Percentiles rank a stretch among this genome's conserved stretches.
These are phyloP conservation scores for Lepidochrysops patricia DNA, from an alignment of 2,888 invertebrate genomes.

Conservation along the genomic window DNA sequence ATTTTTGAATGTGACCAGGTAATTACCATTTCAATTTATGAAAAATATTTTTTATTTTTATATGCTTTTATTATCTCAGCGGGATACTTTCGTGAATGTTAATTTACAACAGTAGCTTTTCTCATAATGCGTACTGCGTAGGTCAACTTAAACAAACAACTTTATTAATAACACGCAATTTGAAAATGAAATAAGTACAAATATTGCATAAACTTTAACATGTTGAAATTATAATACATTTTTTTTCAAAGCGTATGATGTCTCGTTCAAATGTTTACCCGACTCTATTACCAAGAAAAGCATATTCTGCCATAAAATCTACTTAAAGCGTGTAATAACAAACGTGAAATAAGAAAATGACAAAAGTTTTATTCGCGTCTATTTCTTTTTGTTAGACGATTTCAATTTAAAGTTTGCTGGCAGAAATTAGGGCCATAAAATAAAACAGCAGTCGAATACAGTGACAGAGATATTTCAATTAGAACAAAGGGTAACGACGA, in stretches of 20 bases:
- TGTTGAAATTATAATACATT: too few species aligned
- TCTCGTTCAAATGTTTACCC: neutral
- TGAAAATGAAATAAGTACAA: neutral
- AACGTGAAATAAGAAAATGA: slow-evolving; percentile 6
- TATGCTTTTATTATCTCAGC: slow-evolving; percentile 5
- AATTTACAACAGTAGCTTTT: neutral
- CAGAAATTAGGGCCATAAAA: slow-evolving; percentile 9
- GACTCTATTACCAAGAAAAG: neutral
- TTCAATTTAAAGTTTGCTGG: slow-evolving; percentile 5
- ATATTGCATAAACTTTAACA: too few species aligned
- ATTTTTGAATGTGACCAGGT: neutral
- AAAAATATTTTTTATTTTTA: neutral
- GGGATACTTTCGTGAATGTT: slow-evolving; percentile 1
- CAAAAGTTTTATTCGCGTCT: slow-evolving; percentile 4
- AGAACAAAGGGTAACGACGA: slow-evolving; percentile 28
- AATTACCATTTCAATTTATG: neutral
- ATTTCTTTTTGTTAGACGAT: slow-evolving; percentile 1
- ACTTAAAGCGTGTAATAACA: neutral
- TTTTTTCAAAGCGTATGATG: too few species aligned
- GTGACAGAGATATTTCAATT: slow-evolving; percentile 22
- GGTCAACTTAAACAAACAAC: neutral
- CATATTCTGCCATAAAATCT: neutral
- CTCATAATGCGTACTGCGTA: neutral
- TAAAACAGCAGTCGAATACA: slow-evolving; percentile 12
- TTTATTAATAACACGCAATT: neutral